Evolutionary conservation across 2,113 vertebrate genomes (phyloP).

Genomic region (Jacana jacana): DNA sequence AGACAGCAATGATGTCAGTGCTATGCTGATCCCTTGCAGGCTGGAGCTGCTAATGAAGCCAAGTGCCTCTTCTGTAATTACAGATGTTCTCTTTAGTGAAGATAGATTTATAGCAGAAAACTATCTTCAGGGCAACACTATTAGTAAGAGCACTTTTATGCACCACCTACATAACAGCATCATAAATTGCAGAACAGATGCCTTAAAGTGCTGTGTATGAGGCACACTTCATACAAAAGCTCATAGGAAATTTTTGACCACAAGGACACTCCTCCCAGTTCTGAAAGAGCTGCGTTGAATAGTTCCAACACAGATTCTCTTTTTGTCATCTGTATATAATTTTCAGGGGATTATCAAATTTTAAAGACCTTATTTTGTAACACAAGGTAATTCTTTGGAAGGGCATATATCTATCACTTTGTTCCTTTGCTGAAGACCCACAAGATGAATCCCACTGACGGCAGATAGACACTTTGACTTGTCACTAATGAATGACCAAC

Average conservation of each 20-base stretch:
- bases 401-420: neutral
- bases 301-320: neutral
- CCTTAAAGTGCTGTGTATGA: neutral
- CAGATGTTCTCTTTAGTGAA: conserved; percentile 39
- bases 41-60: conserved; percentile 51
- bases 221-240: neutral
- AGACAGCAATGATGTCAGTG: conserved; percentile 72
- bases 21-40: conserved; percentile 76
- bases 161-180: neutral
- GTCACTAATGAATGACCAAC: neutral
- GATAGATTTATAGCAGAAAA: conserved; percentile 28
- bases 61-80: conserved; percentile 70
- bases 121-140: neutral
- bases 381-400: neutral
- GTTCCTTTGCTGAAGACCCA: neutral
- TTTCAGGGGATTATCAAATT: neutral
- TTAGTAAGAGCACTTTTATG: neutral
- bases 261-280: neutral
- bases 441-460: neutral
- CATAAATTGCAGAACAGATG: neutral
- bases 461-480: neutral
- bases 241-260: neutral
- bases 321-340: neutral
- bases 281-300: neutral
- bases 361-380: neutral